These are phyloP conservation scores for Eurystomus gularis DNA, from an alignment of 2,113 vertebrate genomes.

Conservation along the genomic window DNA sequence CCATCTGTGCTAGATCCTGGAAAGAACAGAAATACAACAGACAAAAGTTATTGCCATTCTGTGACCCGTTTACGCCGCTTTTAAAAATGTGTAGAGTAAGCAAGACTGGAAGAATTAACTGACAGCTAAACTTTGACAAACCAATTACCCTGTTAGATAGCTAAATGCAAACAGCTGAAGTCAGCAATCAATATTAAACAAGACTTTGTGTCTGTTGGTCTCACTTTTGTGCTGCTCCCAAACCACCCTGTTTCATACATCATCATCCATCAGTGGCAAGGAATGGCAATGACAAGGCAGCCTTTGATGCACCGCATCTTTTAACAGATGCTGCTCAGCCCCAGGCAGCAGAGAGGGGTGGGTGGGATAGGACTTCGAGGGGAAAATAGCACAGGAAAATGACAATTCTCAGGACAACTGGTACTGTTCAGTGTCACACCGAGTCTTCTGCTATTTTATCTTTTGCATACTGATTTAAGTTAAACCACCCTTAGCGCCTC, in stretches of 20 bases:
- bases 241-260: conserved; percentile 45
- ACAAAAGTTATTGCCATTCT: conserved; percentile 29
- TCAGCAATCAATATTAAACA: conserved; percentile 64
- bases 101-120: conserved; percentile 41
- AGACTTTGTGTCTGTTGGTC: conserved; percentile 59
- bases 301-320: conserved; percentile 32
- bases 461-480: neutral
- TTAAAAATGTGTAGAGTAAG: conserved; percentile 33
- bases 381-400: neutral
- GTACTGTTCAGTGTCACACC: neutral
- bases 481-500: neutral
- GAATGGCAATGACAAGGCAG: conserved; percentile 48
- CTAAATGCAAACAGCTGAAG: conserved; percentile 62
- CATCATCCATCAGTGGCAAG: conserved; percentile 37
- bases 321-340: conserved; percentile 42
- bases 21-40: conserved; percentile 27
- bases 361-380: neutral
- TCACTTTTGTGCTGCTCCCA: conserved; percentile 57
- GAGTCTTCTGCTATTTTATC: neutral
- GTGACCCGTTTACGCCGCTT: neutral
- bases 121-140: conserved; percentile 64
- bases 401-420: neutral
- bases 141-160: conserved; percentile 55
- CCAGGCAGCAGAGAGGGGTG: neutral
- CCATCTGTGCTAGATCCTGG: conserved; percentile 80